Conservation (phyloP, 2,113 vertebrate genomes). For the Indicator maculatus region DNA sequence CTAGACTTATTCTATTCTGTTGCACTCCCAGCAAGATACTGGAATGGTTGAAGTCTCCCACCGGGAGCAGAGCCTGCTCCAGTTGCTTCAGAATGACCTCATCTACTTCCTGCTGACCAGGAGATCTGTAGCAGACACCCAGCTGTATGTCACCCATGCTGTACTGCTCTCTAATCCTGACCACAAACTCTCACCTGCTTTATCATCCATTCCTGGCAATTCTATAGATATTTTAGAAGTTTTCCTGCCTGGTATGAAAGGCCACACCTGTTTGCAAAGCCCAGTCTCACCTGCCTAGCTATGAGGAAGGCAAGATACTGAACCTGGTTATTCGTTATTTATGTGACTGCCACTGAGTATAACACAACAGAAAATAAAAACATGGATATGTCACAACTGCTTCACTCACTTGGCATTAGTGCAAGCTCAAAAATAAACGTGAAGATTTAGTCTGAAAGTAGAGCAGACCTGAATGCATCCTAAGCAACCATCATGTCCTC, state of each 20-base stretch:
- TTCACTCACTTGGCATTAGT: background rate
- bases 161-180: background rate
- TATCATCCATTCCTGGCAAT: background rate
- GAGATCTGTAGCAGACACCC: background rate
- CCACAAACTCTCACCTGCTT: background rate
- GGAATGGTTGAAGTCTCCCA: background rate
- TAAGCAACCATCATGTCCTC: background rate
- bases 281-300: background rate
- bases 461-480: background rate
- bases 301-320: background rate
- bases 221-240: background rate
- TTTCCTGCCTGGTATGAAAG: background rate
- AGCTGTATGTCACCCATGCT: background rate
- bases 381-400: background rate
- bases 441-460: slow-evolving; percentile 1
- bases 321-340: background rate
- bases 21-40: background rate
- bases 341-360: background rate
- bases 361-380: background rate
- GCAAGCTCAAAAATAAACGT: background rate
- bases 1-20: background rate
- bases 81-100: background rate
- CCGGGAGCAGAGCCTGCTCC: background rate
- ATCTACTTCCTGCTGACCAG: background rate
- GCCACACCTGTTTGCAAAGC: background rate